These are phyloP conservation scores for Ctenodactylus gundi DNA, from an alignment of 2,113 vertebrate species.

Conservation along the genomic window DNA sequence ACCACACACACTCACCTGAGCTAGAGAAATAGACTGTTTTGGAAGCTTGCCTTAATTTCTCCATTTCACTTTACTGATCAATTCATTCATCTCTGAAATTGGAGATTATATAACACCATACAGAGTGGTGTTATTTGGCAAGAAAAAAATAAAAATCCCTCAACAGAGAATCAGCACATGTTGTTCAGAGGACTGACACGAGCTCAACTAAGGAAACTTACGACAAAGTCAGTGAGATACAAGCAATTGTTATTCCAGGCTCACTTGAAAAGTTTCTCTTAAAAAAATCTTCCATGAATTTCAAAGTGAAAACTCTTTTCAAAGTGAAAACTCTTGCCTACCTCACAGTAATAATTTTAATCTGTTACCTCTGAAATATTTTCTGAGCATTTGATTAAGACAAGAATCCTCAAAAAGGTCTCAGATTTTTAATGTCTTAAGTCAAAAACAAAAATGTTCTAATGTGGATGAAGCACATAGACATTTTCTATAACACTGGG, in stretches of 20 bases:
- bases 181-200: neutral
- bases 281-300: neutral
- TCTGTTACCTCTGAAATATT: neutral
- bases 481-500: neutral
- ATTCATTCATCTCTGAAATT: neutral
- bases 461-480: neutral
- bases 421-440: neutral
- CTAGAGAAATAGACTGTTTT: neutral
- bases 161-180: neutral
- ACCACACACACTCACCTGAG: neutral
- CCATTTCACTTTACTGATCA: neutral
- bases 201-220: neutral
- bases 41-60: neutral
- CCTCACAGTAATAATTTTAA: neutral
- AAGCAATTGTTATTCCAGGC: neutral
- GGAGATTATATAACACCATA: neutral
- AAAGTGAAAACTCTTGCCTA: neutral
- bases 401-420: neutral
- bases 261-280: neutral
- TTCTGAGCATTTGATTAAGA: constrained; percentile 1
- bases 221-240: neutral
- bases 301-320: neutral
- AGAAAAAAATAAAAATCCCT: neutral
- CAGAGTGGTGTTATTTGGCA: neutral
- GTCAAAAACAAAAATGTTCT: neutral